These are phyloP conservation scores for Coregonus clupeaformis DNA, from an alignment of 2,113 vertebrate species.

Conservation along the genomic window DNA sequence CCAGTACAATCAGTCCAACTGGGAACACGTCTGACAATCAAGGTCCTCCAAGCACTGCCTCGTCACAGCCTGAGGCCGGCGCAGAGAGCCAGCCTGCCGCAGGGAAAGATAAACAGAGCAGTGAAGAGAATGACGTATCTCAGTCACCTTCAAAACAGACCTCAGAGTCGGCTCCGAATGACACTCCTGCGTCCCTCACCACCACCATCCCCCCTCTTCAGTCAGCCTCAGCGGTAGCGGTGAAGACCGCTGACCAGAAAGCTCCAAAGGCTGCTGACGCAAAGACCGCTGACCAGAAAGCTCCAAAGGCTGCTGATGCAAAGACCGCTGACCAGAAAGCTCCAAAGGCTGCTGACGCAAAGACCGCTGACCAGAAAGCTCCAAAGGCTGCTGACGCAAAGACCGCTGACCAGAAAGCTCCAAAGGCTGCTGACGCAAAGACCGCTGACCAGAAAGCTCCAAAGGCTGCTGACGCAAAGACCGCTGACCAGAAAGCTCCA, in stretches of 20 bases:
- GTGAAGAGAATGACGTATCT: not conserved
- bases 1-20: not conserved
- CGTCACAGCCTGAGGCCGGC: not conserved
- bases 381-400: no score
- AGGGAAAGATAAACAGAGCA: rapidly evolving
- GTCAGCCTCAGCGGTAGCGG: not conserved
- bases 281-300: no score
- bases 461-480: no score
- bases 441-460: no score
- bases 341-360: no score
- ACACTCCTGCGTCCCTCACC: constrained; percentile 1
- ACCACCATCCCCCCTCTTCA: not conserved
- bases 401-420: no score
- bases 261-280: no score
- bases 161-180: rapidly evolving
- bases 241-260: no score
- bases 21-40: not conserved
- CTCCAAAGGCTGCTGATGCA: no score
- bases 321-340: no score
- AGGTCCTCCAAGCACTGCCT: not conserved
- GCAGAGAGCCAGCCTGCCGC: not conserved
- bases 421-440: no score
- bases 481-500: not conserved
- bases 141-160: constrained; percentile 12
- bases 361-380: no score